Evolutionary conservation across 2,113 vertebrate species (phyloP).

Genomic region (Tamias sibiricus): DNA sequence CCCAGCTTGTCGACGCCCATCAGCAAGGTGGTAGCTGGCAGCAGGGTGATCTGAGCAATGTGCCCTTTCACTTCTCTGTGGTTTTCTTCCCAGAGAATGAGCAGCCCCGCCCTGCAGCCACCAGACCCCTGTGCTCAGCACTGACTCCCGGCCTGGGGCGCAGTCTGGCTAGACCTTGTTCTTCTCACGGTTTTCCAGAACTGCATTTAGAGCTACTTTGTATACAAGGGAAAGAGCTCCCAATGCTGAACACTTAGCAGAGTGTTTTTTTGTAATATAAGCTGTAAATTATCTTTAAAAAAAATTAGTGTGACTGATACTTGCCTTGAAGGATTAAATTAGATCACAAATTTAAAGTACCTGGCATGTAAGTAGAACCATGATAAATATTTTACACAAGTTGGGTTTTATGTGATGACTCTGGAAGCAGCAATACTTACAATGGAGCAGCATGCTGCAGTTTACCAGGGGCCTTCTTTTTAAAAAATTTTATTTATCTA

Average conservation of each 20-base stretch:
- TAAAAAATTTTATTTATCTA: no score
- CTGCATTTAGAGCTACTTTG: neutral
- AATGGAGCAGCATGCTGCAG: rapidly evolving
- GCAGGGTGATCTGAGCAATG: neutral
- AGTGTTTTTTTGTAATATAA: neutral
- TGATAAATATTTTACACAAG: neutral
- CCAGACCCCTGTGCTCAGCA: no score
- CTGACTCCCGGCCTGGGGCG: rapidly evolving
- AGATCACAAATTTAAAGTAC: neutral
- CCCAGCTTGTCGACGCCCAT: neutral
- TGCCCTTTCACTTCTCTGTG: neutral
- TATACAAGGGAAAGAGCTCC: neutral
- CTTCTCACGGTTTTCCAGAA: neutral
- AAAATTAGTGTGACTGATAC: neutral
- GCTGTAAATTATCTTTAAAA: neutral
- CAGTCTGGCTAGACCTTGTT: neutral
- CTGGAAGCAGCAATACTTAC: neutral
- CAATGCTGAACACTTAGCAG: neutral
- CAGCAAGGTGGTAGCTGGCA: neutral
- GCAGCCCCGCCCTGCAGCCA: rapidly evolving
- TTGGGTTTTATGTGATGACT: neutral
- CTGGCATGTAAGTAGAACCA: neutral
- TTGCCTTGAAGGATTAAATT: neutral
- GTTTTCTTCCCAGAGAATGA: neutral
- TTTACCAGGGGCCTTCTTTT: neutral